Base-by-base conservation (phyloP, 2,888 invertebrate species). In the Eledone cirrhosa region DNA sequence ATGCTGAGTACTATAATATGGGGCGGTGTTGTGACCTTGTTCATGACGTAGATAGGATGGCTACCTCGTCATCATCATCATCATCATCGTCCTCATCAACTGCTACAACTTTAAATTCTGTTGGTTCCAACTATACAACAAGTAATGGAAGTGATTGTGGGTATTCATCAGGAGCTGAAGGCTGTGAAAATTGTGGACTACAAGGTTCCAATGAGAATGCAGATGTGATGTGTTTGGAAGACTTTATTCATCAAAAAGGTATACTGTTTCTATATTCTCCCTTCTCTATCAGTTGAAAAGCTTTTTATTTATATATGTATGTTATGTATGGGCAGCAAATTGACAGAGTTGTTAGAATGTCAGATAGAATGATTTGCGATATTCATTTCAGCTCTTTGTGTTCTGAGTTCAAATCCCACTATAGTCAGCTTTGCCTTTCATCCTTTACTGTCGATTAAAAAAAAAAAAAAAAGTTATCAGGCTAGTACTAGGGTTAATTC, bases 151-250 rank as follows among this genome's bases (percentile, higher is more conserved):
- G 94, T 89, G 97, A 97, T 91, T 95, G 95, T 87, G 96, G 96
- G 65, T 97, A 96, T 90, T 95, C 95, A 29, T 96, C 96, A 19
- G 96, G 95, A 82, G 94, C 94, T 84, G 95, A 89, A 31, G 87
- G 87, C 77, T 89, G 95, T 87, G 94, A 94, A 79, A 94, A 94
- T 77, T 95, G 95, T 31, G 96, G 96, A 84, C 92, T 94, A 81
- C 94, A 94, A 84, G 96, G 95, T 89, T 95, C 96, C 5, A 95
- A 96, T 0, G 97, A 96, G 88, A 96, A 96, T 48, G 96, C 96
- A 0, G 97, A 96, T 89, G 94, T 96, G 78, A 96, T 95, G 0
- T 97, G 96, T 91, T 95, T 95, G 0, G 97, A 97, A 88, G 95
- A 95, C 67, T 72, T 41, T 41, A 29, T 72, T 72, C 72, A 31